These are phyloP conservation scores for Dendronephthya gigantea DNA, from an alignment of 64 coral and sea anemone species.

Conservation along the genomic window DNA sequence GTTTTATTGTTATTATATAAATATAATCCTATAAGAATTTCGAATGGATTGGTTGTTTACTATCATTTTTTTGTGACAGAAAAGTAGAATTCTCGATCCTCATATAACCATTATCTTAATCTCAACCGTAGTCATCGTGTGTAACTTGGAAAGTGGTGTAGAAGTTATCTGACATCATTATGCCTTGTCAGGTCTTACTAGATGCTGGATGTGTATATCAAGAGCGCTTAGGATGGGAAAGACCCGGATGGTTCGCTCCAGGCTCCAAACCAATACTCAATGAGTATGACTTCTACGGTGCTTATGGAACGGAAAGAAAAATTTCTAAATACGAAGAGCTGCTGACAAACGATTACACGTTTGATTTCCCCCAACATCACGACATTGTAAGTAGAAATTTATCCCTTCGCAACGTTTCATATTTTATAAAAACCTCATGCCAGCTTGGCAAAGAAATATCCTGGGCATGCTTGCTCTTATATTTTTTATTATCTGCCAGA, in stretches of 20 bases:
- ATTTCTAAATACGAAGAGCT: constrained; percentile 57
- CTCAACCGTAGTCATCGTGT: too few species aligned
- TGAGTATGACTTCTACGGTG: constrained; percentile 95
- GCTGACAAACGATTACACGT: constrained; percentile 72
- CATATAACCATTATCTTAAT: too few species aligned
- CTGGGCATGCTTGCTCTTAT: not conserved
- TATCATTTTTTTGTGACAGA: too few species aligned
- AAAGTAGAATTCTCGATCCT: too few species aligned
- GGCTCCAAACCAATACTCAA: constrained; percentile 57
- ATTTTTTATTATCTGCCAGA: constrained; percentile 32
- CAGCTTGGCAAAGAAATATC: not conserved
- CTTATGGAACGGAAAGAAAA: constrained; percentile 50
- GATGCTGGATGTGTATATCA: constrained; percentile 86
- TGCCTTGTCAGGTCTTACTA: constrained; percentile 48
- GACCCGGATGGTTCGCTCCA: constrained; percentile 83
- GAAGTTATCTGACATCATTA: not conserved
- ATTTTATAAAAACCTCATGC: not conserved
- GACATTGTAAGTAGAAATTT: constrained; percentile 54
- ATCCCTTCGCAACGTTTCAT: too few species aligned
- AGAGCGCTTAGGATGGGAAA: constrained; percentile 90
- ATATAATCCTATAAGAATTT: too few species aligned
- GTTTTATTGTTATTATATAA: too few species aligned
- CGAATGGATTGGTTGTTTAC: too few species aligned
- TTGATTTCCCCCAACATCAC: constrained; percentile 87
- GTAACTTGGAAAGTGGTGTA: too few species aligned